Base-by-base conservation (phyloP, 2,888 invertebrate genomes). In the Agriotes lineatus region DNA sequence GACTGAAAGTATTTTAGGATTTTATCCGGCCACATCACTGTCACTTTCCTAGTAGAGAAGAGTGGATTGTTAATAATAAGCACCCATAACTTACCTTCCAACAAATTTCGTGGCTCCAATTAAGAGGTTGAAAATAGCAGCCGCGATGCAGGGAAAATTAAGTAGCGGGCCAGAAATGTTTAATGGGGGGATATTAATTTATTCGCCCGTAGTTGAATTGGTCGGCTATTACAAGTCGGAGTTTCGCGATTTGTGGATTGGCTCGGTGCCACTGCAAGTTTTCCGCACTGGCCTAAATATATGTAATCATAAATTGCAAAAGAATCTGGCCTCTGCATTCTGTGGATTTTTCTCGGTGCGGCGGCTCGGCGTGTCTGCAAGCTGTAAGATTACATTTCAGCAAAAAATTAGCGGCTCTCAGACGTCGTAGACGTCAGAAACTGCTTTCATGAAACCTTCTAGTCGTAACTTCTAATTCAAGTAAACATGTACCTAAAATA, bases 281-380 rank as follows among this genome's bases (percentile, higher is more conserved):
- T 67, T 63, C 70, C 70, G 70, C 63, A 50, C 59, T 56, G 64
- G 57, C 67, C 65, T 68, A 68, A 71, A 71, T 67, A 68, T 67
- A 64, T 54, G 57, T 68, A 71, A 67, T 71, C 68, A 48, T 67
- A 71, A 71, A 71, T 35, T 71, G 64, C 58, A 57, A 50, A 54
- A 58, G 61, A 65, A 56, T 57, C 20, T 48, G 14, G 63, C 20
- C 56, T 39, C 9, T 33, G n/a, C 10, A 25, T 20, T 14, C 44
- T 44, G 39, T 4, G 14, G n/a, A n/a, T n/a, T n/a, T n/a, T n/a
- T n/a, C n/a, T n/a, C n/a, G n/a, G n/a, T n/a, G n/a, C n/a, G n/a
- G n/a, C n/a, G n/a, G n/a, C n/a, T n/a, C n/a, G n/a, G n/a, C n/a
- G n/a, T n/a, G n/a, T n/a, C n/a, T n/a, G n/a, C n/a, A n/a, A n/a